Percentiles rank a stretch among this genome's conserved stretches.
Conservation (phyloP, 2,888 invertebrate species). For the Aspidapion aeneum region DNA sequence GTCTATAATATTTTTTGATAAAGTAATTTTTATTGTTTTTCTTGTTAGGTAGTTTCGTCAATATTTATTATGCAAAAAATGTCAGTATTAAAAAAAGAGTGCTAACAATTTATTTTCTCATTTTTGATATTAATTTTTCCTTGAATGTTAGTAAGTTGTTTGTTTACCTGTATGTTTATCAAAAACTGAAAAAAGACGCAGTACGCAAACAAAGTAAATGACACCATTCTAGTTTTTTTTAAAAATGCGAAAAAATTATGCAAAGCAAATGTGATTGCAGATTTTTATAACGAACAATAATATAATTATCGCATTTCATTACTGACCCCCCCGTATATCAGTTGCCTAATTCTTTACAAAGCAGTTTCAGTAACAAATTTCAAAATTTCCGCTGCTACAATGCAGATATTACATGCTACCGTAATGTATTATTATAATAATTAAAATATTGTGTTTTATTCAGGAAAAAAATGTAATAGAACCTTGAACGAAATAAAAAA, state of each 20-base stretch:
- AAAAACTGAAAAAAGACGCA: background rate
- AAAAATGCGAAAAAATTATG: background rate
- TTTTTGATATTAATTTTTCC: no score
- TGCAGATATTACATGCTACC: constrained; percentile 14
- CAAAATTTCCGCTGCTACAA: constrained; percentile 17
- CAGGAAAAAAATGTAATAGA: background rate
- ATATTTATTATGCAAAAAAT: no score
- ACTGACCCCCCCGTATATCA: background rate
- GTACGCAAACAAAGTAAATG: background rate
- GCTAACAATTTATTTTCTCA: no score
- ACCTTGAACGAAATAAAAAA: background rate
- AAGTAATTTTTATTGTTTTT: no score
- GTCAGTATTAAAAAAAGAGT: no score
- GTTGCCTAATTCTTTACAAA: constrained; percentile 14
- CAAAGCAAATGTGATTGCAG: background rate
- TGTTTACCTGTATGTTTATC: constrained; percentile 1
- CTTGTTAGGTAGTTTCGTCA: no score
- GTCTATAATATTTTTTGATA: no score
- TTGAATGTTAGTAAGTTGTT: no score
- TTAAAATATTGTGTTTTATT: constrained; percentile 15
- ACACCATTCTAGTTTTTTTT: background rate
- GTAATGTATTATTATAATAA: constrained; percentile 16
- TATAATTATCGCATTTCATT: background rate
- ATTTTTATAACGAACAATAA: background rate
- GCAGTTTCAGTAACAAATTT: constrained; percentile 14